A percentile compares a stretch with the other conserved stretches of the same genome.
phyloP scores from a whole-genome alignment of 2,113 vertebrate species.

The Megaleporinus macrocephalus region DNA sequence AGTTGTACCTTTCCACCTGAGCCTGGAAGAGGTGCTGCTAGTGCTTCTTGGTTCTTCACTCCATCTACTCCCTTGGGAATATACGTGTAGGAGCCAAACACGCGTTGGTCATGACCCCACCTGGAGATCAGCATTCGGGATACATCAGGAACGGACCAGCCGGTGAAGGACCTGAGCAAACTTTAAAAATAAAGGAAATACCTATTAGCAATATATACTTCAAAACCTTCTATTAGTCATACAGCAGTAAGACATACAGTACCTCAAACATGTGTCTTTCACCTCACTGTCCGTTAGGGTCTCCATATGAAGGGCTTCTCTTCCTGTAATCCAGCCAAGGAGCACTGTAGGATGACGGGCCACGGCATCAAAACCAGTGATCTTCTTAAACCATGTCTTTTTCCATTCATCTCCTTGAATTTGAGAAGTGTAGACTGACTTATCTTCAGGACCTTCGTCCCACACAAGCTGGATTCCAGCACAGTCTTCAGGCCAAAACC shows the following conservation, averaged over 20 bases:
- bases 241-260: neutral
- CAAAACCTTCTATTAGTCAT: neutral
- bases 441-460: conserved; percentile 63
- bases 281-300: conserved; percentile 58
- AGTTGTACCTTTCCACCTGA: neutral
- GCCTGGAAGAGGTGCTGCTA: conserved; percentile 60
- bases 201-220: neutral
- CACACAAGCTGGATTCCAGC: conserved; percentile 65
- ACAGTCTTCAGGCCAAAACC: conserved; percentile 68
- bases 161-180: conserved; percentile 63
- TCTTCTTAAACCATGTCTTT: conserved; percentile 68
- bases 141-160: conserved; percentile 62
- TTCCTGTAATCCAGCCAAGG: conserved; percentile 69
- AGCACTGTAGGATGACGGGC: conserved; percentile 64
- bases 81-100: conserved; percentile 64
- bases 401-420: conserved; percentile 51
- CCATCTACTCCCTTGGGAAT: conserved; percentile 63
- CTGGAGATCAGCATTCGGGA: conserved; percentile 56
- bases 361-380: conserved; percentile 68
- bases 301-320: conserved; percentile 68
- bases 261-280: conserved; percentile 60
- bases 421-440: conserved; percentile 34
- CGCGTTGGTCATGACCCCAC: conserved; percentile 62
- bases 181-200: conserved; percentile 42
- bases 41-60: conserved; percentile 50